Conservation (phyloP, 2,888 invertebrate species). For the Patella depressa region DNA sequence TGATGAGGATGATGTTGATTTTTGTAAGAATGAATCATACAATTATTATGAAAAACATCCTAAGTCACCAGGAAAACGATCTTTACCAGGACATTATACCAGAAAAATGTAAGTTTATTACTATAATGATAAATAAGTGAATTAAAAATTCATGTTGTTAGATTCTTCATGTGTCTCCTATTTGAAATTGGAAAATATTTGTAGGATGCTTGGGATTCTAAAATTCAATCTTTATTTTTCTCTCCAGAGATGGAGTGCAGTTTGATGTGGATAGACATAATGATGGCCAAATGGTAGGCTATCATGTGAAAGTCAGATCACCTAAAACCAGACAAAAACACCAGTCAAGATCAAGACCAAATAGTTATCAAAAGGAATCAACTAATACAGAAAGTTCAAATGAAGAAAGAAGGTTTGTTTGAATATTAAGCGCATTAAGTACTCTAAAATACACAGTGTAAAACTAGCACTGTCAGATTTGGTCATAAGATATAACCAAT, state of each 20-base stretch:
- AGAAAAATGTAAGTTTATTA: not conserved
- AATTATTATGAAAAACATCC: not conserved
- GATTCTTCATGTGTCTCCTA: not conserved
- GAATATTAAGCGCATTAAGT: too few relatives aligned
- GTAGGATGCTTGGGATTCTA: not conserved
- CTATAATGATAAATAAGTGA: not conserved
- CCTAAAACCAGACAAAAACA: not conserved
- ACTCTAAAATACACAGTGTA: too few relatives aligned
- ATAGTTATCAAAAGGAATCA: not conserved
- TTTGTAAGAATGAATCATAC: not conserved
- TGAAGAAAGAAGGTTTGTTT: not conserved
- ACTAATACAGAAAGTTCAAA: not conserved
- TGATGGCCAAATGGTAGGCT: not conserved
- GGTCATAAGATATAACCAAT: too few relatives aligned
- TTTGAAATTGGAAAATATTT: not conserved
- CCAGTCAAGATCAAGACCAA: not conserved
- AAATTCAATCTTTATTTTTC: not conserved
- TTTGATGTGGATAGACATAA: not conserved
- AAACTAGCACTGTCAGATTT: too few relatives aligned
- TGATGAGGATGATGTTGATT: not conserved
- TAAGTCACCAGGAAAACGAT: not conserved
- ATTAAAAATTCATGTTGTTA: not conserved
- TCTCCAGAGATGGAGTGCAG: not conserved
- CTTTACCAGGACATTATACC: not conserved
- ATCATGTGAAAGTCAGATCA: slow-evolving; percentile 7